Percentiles rank a stretch among this genome's conserved stretches.
These are phyloP conservation scores for Sialia sialis DNA, from an alignment of 2,113 vertebrate genomes.

Conservation along the genomic window DNA sequence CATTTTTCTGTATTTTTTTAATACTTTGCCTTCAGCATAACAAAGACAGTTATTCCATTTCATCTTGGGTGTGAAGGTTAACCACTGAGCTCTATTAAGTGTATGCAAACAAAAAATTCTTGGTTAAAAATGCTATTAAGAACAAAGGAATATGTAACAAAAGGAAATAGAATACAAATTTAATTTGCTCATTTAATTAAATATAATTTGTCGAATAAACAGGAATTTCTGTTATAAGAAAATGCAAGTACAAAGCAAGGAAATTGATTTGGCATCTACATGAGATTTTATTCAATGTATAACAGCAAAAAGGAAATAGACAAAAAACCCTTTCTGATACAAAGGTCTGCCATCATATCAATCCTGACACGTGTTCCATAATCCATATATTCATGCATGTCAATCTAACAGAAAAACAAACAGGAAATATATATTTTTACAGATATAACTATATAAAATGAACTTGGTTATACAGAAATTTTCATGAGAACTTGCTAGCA, in stretches of 20 bases:
- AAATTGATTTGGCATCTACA: neutral
- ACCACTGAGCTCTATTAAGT: neutral
- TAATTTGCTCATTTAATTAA: neutral
- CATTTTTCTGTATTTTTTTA: neutral
- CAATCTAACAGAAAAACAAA: neutral
- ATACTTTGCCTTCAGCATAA: neutral
- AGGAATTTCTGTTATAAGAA: neutral
- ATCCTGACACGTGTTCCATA: neutral
- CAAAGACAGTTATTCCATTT: neutral
- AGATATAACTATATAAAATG: neutral
- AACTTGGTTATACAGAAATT: neutral
- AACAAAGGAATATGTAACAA: neutral
- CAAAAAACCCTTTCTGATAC: neutral
- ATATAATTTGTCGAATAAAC: neutral
- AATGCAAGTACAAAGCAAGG: neutral
- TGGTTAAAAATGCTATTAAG: neutral
- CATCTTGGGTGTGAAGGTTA: neutral
- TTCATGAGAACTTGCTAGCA: neutral
- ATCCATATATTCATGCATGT: neutral
- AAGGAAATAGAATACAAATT: neutral
- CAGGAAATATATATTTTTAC: neutral
- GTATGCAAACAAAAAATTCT: neutral
- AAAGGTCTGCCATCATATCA: neutral
- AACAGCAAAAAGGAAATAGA: neutral
- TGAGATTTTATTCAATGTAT: neutral